Percentiles rank a stretch among this genome's conserved stretches.
Conservation (phyloP, 2,113 vertebrate species). For the Uropsilus gracilis region DNA sequence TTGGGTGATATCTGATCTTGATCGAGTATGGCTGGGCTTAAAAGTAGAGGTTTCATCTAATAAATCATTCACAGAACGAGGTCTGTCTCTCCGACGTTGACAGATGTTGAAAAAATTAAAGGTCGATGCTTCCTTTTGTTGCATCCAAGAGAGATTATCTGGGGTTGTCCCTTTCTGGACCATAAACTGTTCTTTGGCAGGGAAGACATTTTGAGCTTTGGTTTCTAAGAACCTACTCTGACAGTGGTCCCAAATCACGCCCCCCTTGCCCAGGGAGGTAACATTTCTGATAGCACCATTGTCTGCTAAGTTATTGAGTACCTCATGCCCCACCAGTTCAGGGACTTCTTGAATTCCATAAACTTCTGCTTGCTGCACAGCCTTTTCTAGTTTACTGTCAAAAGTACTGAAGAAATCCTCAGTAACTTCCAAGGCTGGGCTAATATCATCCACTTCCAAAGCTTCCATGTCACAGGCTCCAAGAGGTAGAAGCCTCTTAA, state of each 20-base stretch:
- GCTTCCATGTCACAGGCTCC: conserved; percentile 89
- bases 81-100: conserved; percentile 92
- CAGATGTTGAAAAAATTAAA: conserved; percentile 91
- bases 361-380: conserved; percentile 85
- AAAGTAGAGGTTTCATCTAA: conserved; percentile 90
- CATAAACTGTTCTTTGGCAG: conserved; percentile 87
- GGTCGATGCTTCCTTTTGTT: conserved; percentile 84
- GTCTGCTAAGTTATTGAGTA: conserved; percentile 81
- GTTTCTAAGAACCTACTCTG: conserved; percentile 87
- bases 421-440: conserved; percentile 97
- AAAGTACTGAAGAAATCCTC: conserved; percentile 96
- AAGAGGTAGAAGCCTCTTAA: neutral
- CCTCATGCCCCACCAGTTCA: conserved; percentile 85
- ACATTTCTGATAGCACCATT: conserved; percentile 83
- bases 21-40: conserved; percentile 94
- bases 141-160: conserved; percentile 89
- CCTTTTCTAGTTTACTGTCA: conserved; percentile 88
- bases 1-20: conserved; percentile 91
- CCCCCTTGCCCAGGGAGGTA: conserved; percentile 81
- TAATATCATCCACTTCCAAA: conserved; percentile 96
- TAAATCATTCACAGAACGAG: conserved; percentile 95
- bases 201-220: conserved; percentile 86
- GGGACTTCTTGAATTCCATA: conserved; percentile 91
- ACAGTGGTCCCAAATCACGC: conserved; percentile 90
- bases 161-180: conserved; percentile 87